Evolutionary conservation across 2,888 invertebrate species (phyloP), one percentile per base, ranked within the genome.

Genomic region (Pristionchus fissidentatus): DNA sequence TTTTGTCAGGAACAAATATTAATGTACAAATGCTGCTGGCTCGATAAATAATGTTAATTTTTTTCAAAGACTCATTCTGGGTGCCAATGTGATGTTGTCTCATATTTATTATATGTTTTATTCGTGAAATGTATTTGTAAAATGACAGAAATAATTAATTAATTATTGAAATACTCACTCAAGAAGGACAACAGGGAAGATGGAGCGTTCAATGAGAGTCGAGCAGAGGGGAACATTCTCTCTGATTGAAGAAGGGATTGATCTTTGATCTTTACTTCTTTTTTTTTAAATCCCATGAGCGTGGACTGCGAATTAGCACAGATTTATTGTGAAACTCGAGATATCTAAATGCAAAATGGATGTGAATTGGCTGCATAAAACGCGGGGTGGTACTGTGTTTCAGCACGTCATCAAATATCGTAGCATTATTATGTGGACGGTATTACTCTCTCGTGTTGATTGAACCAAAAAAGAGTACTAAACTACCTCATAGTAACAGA

Each of bases 101-200:
- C n/a, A 55, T 57, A 57, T 57, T 57, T n/a, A 26, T 57, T 52
- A 52, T 13, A 32, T 60, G 60, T 29, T 13, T 3, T 29, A 32
- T 5, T 1, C 3, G 29, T 60, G 60, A 60, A 60, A 60, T 32
- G 15, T 32, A 60, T 8, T 60, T 4, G 19, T 15, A 57, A 57
- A 3, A 57, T 0, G 10, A 57, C 57, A 57, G 29, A 57, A 32
- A 29, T 26, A n/a, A 57, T 2, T 29, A 32, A 60, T 60, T 19
- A 60, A 60, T 32, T 29, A 60, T 60, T 32, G 15, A 60, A 32
- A 29, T 0, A 77, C 75, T 77, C 75, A 79, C 79, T 81, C 66
- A 29, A 81, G 62, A 15, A 83, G 70, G 32, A 66, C 35, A 55
- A 90, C 84, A 29, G 91, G 91, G 86, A 91, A 90, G 78, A 92